Evolutionary conservation across 2,797 vertebrate species (phyloP).

Genomic region (Spea hammondii): DNA sequence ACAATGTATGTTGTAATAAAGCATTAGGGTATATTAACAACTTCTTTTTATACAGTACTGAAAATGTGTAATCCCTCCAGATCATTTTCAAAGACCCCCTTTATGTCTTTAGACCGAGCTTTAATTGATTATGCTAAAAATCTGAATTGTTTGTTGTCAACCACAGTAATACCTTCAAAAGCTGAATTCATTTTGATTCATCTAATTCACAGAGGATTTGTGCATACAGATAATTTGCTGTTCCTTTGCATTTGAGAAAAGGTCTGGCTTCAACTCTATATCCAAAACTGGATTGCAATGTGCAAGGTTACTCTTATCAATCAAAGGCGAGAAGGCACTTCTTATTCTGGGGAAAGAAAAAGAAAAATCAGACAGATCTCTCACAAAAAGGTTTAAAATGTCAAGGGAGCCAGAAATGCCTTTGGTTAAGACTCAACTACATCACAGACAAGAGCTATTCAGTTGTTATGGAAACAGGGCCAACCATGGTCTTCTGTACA

Average conservation of each 20-base stretch:
- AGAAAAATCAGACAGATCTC: constrained; percentile 37
- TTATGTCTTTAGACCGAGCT: constrained; percentile 54
- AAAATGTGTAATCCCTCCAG: constrained; percentile 48
- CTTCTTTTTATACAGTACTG: constrained; percentile 47
- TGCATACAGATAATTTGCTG: constrained; percentile 40
- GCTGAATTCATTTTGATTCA: constrained; percentile 43
- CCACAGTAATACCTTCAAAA: constrained; percentile 55
- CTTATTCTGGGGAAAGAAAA: constrained; percentile 19
- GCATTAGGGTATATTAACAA: constrained; percentile 15
- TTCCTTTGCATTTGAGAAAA: constrained; percentile 34
- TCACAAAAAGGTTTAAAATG: constrained; percentile 57
- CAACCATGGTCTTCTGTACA: constrained; percentile 53
- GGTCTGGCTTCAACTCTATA: constrained; percentile 1
- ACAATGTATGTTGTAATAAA: constrained; percentile 31
- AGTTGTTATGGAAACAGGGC: constrained; percentile 70
- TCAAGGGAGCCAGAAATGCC: constrained; percentile 57
- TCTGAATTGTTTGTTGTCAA: constrained; percentile 42
- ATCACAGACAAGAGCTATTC: constrained; percentile 55
- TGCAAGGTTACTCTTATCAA: constrained; percentile 36
- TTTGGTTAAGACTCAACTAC: constrained; percentile 53
- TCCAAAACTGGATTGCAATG: constrained; percentile 33
- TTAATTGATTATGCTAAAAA: constrained; percentile 55
- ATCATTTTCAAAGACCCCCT: constrained; percentile 49
- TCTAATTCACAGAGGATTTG: constrained; percentile 50
- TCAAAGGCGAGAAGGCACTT: constrained; percentile 49